Percentiles rank a stretch among this genome's conserved stretches.
Conservation (phyloP, 92 coral and sea anemone genomes). For the Desmophyllum pertusum region DNA sequence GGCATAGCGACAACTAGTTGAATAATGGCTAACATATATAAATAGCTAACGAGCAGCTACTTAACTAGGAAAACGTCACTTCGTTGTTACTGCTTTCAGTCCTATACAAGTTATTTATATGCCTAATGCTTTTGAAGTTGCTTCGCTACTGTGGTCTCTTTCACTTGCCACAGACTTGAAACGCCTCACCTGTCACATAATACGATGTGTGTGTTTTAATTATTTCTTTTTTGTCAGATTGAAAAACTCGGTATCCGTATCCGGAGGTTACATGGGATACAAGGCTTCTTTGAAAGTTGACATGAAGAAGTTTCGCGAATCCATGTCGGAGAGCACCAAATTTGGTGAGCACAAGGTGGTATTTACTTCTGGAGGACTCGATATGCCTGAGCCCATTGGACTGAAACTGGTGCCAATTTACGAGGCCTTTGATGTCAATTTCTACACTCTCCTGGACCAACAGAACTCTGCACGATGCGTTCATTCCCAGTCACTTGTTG, state of each 20-base stretch:
- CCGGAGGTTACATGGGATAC: slow-evolving; percentile 41
- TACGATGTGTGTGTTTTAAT: too few species aligned
- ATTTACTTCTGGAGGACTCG: slow-evolving; percentile 41
- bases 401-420: slow-evolving; percentile 43
- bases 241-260: slow-evolving; percentile 33
- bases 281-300: slow-evolving; percentile 47
- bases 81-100: too few species aligned
- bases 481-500: neutral
- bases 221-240: slow-evolving; percentile 22
- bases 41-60: too few species aligned
- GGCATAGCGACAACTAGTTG: too few species aligned
- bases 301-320: slow-evolving; percentile 37
- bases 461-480: slow-evolving; percentile 2
- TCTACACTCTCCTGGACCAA: neutral
- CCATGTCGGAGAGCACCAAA: slow-evolving; percentile 23
- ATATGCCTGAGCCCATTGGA: slow-evolving; percentile 46
- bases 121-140: too few species aligned
- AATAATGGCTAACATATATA: too few species aligned
- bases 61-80: too few species aligned
- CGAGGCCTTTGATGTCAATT: slow-evolving; percentile 26
- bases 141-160: too few species aligned
- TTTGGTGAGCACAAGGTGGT: slow-evolving; percentile 41
- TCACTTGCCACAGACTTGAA: too few species aligned
- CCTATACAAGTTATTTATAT: too few species aligned
- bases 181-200: too few species aligned